Base-by-base conservation (phyloP, 2,797 vertebrate genomes). In the Rhodeus uyekii region DNA sequence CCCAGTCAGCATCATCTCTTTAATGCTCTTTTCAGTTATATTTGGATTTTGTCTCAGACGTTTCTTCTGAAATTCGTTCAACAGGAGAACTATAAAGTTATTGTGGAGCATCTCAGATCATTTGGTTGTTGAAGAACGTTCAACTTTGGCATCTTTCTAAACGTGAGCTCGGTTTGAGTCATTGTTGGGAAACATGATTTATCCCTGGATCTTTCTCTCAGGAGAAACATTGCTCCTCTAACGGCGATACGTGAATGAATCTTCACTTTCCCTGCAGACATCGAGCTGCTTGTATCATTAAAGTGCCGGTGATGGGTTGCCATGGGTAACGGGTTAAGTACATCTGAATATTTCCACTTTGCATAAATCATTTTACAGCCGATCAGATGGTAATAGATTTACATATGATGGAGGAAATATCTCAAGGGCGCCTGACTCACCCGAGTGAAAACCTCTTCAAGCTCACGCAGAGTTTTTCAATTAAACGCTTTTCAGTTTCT, bases 301-400 rank as follows among this genome's bases (percentile, higher is more conserved):
- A 69, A 83, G 68, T 60, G 32, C 67, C 34, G 61, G 5, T 44
- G 6, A 83, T 6, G 14, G 60, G 84, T 86, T 87, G 84, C 84
- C 71, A 84, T 63, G 78, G 77, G 84, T 77, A 81, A 87, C 86
- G 55, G 53, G 48, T 63, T 44, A 82, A 64, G 75, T 71, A 78
- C 42, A 72, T 83, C 76, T 58, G 55, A 71, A 79, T 73, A 34
- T 83, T 83, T 71, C 82, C 58, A 22, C 39, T 69, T 68, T 81
- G 78, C 65, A 69, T 83, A 67, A 84, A 85, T 73, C 80, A 65
- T 50, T 69, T 44, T 27, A 46, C 36, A 61, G 39, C 50, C 22
- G 38, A 72, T 73, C 58, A 53, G 76, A 78, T 34, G 64, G 18
- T 71, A 44, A 60, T 60, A 60, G 78, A 80, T 80, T 58, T 60